phyloP scores from a whole-genome alignment of 2,797 vertebrate species.

The Pangasius larnaudii region DNA sequence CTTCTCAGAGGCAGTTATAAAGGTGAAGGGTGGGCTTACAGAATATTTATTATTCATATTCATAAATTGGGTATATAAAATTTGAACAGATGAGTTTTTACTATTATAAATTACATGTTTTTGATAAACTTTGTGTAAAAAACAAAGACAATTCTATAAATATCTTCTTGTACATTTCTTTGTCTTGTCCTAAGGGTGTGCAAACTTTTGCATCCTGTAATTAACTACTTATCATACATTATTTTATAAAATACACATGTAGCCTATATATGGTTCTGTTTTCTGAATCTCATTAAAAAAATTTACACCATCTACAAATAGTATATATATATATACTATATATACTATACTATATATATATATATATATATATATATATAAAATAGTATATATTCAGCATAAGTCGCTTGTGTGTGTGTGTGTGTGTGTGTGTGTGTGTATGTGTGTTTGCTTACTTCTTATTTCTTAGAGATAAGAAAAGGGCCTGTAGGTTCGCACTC shows the following conservation, averaged over 20 bases:
- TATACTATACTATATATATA: too few relatives aligned
- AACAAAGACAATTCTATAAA: neutral
- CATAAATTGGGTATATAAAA: neutral
- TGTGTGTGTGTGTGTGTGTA: neutral
- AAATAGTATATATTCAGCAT: neutral
- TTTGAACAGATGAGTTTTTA: neutral
- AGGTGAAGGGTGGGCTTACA: neutral
- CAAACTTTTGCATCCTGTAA: neutral
- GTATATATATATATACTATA: too few relatives aligned
- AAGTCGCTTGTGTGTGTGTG: neutral
- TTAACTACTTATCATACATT: neutral
- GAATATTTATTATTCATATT: neutral
- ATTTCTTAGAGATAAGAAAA: constrained; percentile 4
- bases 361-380: too few relatives aligned
- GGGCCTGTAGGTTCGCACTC: neutral
- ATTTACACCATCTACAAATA: neutral
- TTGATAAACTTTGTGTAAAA: neutral
- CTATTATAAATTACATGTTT: neutral
- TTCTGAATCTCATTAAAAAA: neutral
- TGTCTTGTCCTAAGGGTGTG: neutral
- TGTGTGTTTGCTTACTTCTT: neutral
- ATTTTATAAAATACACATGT: neutral
- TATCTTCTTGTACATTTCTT: neutral
- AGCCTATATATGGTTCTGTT: neutral
- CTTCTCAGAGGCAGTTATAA: neutral